Conservation (phyloP, 2,797 vertebrate genomes). For the Spinus pinus region DNA sequence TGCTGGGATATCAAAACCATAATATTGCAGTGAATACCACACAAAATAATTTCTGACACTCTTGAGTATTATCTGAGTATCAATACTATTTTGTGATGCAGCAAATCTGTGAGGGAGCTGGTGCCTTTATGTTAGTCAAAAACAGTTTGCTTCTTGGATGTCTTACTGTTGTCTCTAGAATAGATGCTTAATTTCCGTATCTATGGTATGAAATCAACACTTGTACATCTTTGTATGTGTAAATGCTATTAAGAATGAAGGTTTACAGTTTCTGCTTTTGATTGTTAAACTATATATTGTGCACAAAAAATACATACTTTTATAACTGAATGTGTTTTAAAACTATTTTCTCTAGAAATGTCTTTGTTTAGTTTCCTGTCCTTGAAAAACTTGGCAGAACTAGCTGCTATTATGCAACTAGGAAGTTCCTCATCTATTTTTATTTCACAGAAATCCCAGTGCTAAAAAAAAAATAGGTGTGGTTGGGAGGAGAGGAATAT, state of each 20-base stretch:
- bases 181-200: neutral
- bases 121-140: neutral
- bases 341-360: neutral
- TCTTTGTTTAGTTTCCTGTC: neutral
- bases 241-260: conserved; percentile 43
- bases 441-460: neutral
- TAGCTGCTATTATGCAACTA: neutral
- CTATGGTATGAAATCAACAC: conserved; percentile 8
- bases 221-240: conserved; percentile 21
- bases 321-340: conserved; percentile 10
- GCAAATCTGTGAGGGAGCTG: neutral
- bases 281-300: conserved; percentile 53
- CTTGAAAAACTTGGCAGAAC: conserved; percentile 54
- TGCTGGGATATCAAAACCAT: neutral
- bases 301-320: conserved; percentile 52
- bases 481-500: neutral
- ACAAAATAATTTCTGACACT: neutral
- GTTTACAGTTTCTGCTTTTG: conserved; percentile 57
- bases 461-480: neutral
- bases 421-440: conserved; percentile 45
- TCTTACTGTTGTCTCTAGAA: conserved; percentile 7
- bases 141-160: neutral
- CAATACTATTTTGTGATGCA: neutral
- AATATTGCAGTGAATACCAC: neutral
- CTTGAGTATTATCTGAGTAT: neutral